Percentiles rank a stretch among this genome's conserved stretches.
Evolutionary conservation across 2,797 vertebrate genomes (phyloP).

Genomic region (Micropoecilia bifurca): DNA sequence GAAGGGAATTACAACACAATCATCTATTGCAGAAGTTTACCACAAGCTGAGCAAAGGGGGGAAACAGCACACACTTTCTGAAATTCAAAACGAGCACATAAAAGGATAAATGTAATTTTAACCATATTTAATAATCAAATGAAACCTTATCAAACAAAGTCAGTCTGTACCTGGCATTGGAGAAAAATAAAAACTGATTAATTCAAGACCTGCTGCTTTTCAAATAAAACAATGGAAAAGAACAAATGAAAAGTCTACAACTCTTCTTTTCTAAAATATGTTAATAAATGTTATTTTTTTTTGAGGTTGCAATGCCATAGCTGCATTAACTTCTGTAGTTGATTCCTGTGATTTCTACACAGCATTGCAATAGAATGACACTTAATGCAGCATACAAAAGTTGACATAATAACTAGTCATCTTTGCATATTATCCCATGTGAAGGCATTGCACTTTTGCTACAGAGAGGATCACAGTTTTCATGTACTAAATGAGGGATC

Average conservation of each 20-base stretch:
- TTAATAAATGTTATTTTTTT: not conserved
- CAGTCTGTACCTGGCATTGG: not conserved
- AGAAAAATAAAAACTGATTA: not conserved
- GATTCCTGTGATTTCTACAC: not conserved
- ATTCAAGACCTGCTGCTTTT: not conserved
- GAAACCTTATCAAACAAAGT: not conserved
- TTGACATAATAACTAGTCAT: not conserved
- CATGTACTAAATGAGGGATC: not conserved
- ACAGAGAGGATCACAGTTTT: not conserved
- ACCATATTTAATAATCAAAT: not conserved
- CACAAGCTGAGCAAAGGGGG: not conserved
- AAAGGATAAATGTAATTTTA: not conserved
- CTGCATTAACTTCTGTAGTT: too few species aligned
- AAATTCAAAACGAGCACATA: not conserved
- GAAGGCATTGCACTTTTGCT: not conserved
- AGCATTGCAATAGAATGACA: not conserved
- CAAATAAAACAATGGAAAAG: not conserved
- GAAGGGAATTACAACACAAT: not conserved
- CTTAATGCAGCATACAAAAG: not conserved
- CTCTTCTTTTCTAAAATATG: not conserved
- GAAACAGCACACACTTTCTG: not conserved
- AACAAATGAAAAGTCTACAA: not conserved
- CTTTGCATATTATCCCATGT: not conserved
- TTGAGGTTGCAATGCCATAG: not conserved
- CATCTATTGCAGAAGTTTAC: not conserved